Conservation (phyloP, 2,888 invertebrate species). For the Stomorhina lunata region DNA sequence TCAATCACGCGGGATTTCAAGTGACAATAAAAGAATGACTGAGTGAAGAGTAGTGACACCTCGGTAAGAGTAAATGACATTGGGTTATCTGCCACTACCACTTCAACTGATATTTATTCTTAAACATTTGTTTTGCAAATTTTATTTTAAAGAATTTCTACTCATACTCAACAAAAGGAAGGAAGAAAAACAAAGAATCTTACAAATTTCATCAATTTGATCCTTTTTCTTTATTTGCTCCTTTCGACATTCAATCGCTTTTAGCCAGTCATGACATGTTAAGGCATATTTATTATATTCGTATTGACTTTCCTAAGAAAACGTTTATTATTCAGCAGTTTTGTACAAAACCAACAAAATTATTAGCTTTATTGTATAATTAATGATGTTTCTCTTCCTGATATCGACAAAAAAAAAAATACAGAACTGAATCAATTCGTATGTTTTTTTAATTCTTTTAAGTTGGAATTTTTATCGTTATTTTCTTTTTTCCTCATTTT, state of each 20-base stretch:
- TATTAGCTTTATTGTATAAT: slow-evolving; percentile 58
- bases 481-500: neutral
- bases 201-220: slow-evolving; percentile 39
- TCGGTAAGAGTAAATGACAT: slow-evolving; percentile 37
- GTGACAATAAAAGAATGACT: slow-evolving; percentile 59
- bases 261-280: slow-evolving; percentile 56
- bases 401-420: too few species aligned
- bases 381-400: too few species aligned
- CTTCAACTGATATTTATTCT: slow-evolving; percentile 41
- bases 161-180: neutral
- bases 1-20: slow-evolving; percentile 60
- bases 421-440: neutral
- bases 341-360: slow-evolving; percentile 43
- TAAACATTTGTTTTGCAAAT: slow-evolving; percentile 31
- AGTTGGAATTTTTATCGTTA: slow-evolving; percentile 3
- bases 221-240: neutral
- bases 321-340: slow-evolving; percentile 57
- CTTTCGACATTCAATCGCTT: neutral
- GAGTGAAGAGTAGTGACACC: slow-evolving; percentile 41
- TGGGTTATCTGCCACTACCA: slow-evolving; percentile 28
- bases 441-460: neutral
- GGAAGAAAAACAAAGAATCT: neutral
- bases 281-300: slow-evolving; percentile 43
- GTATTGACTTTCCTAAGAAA: slow-evolving; percentile 56
- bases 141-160: slow-evolving; percentile 20